phyloP scores from a whole-genome alignment of 2,888 invertebrate species.

The Eueremaeus valkanovi region DNA sequence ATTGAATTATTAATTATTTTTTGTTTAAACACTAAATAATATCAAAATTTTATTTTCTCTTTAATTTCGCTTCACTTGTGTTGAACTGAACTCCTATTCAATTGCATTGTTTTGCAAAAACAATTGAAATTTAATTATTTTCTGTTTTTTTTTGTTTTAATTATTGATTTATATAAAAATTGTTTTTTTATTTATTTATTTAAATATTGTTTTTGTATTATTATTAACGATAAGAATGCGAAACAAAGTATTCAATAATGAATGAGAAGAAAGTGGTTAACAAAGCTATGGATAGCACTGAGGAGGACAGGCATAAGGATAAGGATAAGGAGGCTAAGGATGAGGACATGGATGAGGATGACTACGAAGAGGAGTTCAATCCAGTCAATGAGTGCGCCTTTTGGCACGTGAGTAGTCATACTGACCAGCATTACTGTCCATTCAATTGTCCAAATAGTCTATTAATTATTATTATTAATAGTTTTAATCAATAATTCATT shows the following conservation, averaged over 20 bases:
- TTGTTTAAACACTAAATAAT: no score
- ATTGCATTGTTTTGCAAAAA: no score
- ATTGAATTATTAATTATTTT: neutral
- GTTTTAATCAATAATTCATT: no score
- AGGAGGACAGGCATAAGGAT: neutral
- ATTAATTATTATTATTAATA: no score
- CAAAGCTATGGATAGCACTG: neutral
- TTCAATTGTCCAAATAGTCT: no score
- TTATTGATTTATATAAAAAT: no score
- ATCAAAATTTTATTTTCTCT: no score
- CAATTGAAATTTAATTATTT: no score
- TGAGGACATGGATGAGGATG: neutral
- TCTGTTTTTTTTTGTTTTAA: neutral
- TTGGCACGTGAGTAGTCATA: slow-evolving; percentile 36
- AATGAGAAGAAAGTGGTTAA: neutral
- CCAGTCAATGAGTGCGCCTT: slow-evolving; percentile 33
- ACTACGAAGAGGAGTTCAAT: slow-evolving; percentile 24
- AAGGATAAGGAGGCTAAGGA: neutral
- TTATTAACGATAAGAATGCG: neutral
- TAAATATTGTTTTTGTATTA: neutral
- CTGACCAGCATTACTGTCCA: no score
- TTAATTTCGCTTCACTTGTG: no score
- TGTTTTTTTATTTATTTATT: no score
- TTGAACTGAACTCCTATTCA: no score
- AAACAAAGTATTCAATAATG: neutral